Evolutionary conservation across 2,113 vertebrate genomes (phyloP), one percentile per base, ranked within the genome.

Genomic region (Erpornis zantholeuca): DNA sequence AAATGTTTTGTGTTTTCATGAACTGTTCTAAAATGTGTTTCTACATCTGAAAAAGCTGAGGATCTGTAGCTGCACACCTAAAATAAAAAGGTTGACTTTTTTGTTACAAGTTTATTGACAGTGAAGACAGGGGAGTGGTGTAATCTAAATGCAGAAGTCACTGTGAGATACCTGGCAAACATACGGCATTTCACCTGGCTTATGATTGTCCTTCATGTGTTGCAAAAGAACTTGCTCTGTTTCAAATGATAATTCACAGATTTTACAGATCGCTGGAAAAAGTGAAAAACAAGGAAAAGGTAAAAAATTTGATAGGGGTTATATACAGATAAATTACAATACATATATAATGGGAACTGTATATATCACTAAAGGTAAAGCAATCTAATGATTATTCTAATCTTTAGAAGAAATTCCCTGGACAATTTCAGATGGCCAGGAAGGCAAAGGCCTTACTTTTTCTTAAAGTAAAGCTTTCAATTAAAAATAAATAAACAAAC

Each of bases 141-240:
- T 40, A 31, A 82, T 66, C 38, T 77, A 71, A 73, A 57, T 31
- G 85, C 1, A 25, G 61, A 92, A 69, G 23, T 66, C 45, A 61
- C 29, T 76, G 24, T 20, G 53, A 94, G 12, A 59, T 98, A 99
- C 99, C 99, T 99, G 99, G 98, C 99, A 99, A 95, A 99, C 98
- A 76, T 99, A 99, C 9, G 99, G 99, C 99, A 99, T 99, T 98
- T 99, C 99, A 95, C 99, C 99, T 11, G 99, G 99, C 97, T 99
- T 99, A 98, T 99, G 99, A 98, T 99, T 99, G 96, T 99, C 98
- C 97, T 99, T 99, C 99, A 99, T 99, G 93, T 99, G 99, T 91
- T 99, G 99, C 96, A 99, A 96, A 88, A 99, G 99, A 96, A 99
- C 98, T 97, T 99, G 99, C 91, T 99, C 99, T 8, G 99, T 98